Conservation (phyloP, 2,888 invertebrate genomes). For the Amphipoea lucens region DNA sequence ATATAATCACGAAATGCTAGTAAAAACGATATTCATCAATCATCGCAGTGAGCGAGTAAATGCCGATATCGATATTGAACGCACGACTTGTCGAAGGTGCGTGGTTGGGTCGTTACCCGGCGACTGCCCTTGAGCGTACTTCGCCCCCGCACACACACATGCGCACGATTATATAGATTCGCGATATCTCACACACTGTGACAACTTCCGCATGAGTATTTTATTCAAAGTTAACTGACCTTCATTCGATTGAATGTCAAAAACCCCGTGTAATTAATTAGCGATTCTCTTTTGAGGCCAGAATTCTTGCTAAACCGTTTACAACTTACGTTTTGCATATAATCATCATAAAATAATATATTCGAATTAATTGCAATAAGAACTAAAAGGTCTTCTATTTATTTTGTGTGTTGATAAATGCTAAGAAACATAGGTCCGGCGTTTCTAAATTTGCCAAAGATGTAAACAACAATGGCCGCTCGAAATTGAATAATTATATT, state of each 20-base stretch:
- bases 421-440: not conserved
- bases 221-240: slow-evolving; percentile 79
- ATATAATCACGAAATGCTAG: slow-evolving; percentile 28
- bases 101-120: slow-evolving; percentile 84
- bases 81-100: slow-evolving; percentile 71
- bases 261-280: slow-evolving; percentile 65
- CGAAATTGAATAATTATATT: no score
- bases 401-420: not conserved
- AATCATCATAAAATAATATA: not conserved
- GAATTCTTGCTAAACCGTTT: slow-evolving; percentile 45
- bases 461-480: no score
- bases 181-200: slow-evolving; percentile 66
- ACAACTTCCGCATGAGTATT: slow-evolving; percentile 75
- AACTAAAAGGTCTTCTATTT: not conserved
- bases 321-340: slow-evolving; percentile 2
- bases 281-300: slow-evolving; percentile 58
- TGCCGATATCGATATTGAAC: slow-evolving; percentile 65
- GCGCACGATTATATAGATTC: slow-evolving; percentile 45
- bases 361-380: slow-evolving; percentile 3
- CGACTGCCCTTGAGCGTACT: slow-evolving; percentile 87
- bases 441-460: no score
- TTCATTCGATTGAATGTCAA: slow-evolving; percentile 72
- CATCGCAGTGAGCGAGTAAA: slow-evolving; percentile 55
- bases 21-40: slow-evolving; percentile 59
- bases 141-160: slow-evolving; percentile 78